These are phyloP conservation scores for Aphrocallistes beatrix DNA, from an alignment of 37 sponge, comb jelly and placozoan species.

Conservation along the genomic window DNA sequence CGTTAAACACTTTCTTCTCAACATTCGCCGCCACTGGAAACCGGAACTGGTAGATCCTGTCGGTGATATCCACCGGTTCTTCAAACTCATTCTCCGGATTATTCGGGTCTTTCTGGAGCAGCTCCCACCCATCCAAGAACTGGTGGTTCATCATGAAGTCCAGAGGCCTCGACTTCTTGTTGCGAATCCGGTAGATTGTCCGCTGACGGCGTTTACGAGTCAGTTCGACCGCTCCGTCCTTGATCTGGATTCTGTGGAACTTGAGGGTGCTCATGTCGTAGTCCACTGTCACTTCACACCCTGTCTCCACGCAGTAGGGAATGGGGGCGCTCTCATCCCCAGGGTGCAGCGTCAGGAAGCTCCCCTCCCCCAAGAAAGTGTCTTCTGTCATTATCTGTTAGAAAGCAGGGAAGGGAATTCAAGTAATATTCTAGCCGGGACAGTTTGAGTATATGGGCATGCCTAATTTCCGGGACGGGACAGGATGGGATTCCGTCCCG, in stretches of 20 bases:
- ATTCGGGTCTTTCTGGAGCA: slow-evolving; percentile 43
- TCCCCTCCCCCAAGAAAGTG: slow-evolving; percentile 49
- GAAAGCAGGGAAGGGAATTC: no score
- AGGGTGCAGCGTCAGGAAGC: slow-evolving; percentile 51
- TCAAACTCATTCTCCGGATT: slow-evolving; percentile 47
- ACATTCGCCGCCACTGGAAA: slow-evolving; percentile 43
- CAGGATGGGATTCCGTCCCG: no score
- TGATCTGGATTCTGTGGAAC: slow-evolving; percentile 32
- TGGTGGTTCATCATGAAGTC: slow-evolving; percentile 81
- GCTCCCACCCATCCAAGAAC: slow-evolving; percentile 68
- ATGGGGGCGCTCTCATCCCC: slow-evolving; percentile 82
- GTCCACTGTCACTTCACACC: slow-evolving; percentile 50
- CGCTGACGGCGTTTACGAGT: slow-evolving; percentile 33
- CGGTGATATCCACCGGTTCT: slow-evolving; percentile 89
- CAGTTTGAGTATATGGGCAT: no score
- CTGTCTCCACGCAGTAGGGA: slow-evolving; percentile 70
- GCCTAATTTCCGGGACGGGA: no score
- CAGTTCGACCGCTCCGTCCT: slow-evolving; percentile 27
- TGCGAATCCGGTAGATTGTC: slow-evolving; percentile 52
- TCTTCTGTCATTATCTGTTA: slow-evolving; percentile 17
- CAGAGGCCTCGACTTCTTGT: slow-evolving; percentile 45
- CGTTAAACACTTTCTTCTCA: slow-evolving; percentile 62
- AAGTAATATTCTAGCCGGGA: no score
- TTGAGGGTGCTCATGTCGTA: slow-evolving; percentile 25
- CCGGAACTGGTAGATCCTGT: slow-evolving; percentile 73